These are phyloP conservation scores for Drymonia ruficornis DNA, from an alignment of 2,888 invertebrate genomes.

Conservation along the genomic window DNA sequence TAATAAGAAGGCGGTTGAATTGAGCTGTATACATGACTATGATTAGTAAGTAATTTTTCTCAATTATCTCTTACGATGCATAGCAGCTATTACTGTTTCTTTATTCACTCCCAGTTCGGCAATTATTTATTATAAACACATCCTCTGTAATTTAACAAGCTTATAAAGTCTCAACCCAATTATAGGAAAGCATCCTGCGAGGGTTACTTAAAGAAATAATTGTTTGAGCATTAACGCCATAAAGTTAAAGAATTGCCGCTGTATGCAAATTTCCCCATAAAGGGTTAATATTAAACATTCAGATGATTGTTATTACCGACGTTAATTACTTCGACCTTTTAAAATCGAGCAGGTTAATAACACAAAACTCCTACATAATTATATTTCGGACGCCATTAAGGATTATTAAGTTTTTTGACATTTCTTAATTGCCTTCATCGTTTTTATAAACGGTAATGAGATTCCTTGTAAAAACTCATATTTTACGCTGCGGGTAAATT, in stretches of 20 bases:
- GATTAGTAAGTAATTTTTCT: not conserved
- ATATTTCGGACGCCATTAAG: constrained; percentile 61
- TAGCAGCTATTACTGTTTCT: not conserved
- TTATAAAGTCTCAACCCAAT: constrained; percentile 31
- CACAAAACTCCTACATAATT: constrained; percentile 65
- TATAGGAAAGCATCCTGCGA: constrained; percentile 42
- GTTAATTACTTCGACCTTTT: constrained; percentile 78
- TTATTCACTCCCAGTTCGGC: not conserved
- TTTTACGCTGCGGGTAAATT: constrained; percentile 36
- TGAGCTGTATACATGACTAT: not conserved
- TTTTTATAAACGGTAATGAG: constrained; percentile 42
- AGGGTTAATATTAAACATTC: constrained; percentile 61
- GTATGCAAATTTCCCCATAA: constrained; percentile 64
- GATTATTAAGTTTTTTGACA: constrained; percentile 54
- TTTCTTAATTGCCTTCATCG: constrained; percentile 52
- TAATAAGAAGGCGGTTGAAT: not conserved
- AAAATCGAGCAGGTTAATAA: constrained; percentile 62
- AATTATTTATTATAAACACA: constrained; percentile 20
- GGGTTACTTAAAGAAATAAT: constrained; percentile 46
- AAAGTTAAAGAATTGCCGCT: constrained; percentile 54
- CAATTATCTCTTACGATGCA: not conserved
- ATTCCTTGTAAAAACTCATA: constrained; percentile 45
- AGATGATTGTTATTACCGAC: constrained; percentile 66
- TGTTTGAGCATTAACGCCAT: constrained; percentile 56
- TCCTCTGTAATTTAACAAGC: constrained; percentile 20